phyloP scores from a whole-genome alignment of 2,797 vertebrate genomes.

The Lophotriccus pileatus region DNA sequence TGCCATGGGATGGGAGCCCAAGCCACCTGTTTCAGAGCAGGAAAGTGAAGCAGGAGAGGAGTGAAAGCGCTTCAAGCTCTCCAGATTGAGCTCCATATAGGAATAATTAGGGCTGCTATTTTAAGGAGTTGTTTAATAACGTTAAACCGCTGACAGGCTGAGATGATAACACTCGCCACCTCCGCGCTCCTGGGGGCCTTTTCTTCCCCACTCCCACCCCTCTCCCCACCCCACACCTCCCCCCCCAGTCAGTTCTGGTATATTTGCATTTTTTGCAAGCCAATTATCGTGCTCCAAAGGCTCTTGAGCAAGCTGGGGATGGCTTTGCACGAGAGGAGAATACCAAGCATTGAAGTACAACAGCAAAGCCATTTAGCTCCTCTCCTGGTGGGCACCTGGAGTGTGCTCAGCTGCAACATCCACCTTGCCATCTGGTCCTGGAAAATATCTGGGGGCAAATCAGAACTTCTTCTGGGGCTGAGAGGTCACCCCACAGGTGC shows the following conservation, averaged over 20 bases:
- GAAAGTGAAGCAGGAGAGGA: background rate
- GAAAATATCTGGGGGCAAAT: background rate
- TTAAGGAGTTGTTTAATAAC: conserved; percentile 62
- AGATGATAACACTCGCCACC: conserved; percentile 69
- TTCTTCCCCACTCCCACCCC: background rate
- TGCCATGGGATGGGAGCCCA: rapidly evolving
- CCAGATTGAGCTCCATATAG: conserved; percentile 38
- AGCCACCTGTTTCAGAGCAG: background rate
- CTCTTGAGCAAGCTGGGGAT: background rate
- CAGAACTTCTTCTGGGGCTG: background rate
- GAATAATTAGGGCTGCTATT: conserved; percentile 70
- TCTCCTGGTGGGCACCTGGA: rapidly evolving
- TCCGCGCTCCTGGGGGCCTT: conserved; percentile 50
- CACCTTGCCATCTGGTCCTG: background rate
- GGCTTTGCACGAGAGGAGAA: rapidly evolving
- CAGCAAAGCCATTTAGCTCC: background rate
- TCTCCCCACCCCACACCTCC: background rate
- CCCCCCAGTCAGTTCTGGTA: background rate
- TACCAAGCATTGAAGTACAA: background rate
- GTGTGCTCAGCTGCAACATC: background rate
- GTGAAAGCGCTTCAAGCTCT: background rate
- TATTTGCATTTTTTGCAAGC: conserved; percentile 47
- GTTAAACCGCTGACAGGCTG: conserved; percentile 65
- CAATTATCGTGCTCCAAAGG: background rate
- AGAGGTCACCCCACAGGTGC: background rate